Percentiles rank a stretch among this genome's conserved stretches.
Evolutionary conservation across 2,888 invertebrate species (phyloP).

Genomic region (Torymus auratus): DNA sequence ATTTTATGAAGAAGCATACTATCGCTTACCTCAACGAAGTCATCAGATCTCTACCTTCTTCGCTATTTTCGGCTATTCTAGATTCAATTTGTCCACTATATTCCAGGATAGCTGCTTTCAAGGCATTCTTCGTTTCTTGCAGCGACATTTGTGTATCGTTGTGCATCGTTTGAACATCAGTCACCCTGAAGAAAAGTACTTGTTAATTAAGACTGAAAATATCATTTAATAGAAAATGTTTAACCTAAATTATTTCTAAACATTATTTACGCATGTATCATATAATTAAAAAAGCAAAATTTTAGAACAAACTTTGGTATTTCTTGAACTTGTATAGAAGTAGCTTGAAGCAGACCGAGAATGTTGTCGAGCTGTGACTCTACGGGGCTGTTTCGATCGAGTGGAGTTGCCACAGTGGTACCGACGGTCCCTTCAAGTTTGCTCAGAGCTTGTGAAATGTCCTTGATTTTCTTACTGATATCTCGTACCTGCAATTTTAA

Average conservation of each 20-base stretch:
- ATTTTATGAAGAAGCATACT: too few relatives aligned
- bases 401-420: background rate
- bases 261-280: too few relatives aligned
- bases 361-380: slow-evolving; percentile 68
- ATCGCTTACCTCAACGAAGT: slow-evolving; percentile 45
- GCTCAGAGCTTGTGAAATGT: slow-evolving; percentile 17
- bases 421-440: slow-evolving; percentile 19
- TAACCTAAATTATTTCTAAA: too few relatives aligned
- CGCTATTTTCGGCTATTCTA: slow-evolving; percentile 79
- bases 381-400: slow-evolving; percentile 34
- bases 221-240: too few relatives aligned
- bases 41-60: slow-evolving; percentile 80
- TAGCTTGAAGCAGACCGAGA: slow-evolving; percentile 67
- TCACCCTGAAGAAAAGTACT: slow-evolving; percentile 60
- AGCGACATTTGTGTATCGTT: slow-evolving; percentile 82
- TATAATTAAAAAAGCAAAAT: background rate
- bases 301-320: slow-evolving; percentile 65
- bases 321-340: slow-evolving; percentile 66
- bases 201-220: too few relatives aligned
- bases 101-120: slow-evolving; percentile 72
- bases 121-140: slow-evolving; percentile 78
- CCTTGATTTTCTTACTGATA: slow-evolving; percentile 26
- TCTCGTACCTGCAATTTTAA: slow-evolving; percentile 13
- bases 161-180: slow-evolving; percentile 79
- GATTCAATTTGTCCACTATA: slow-evolving; percentile 77